phyloP scores from a whole-genome alignment of 2,888 invertebrate genomes.

The Notodonta ziczac region DNA sequence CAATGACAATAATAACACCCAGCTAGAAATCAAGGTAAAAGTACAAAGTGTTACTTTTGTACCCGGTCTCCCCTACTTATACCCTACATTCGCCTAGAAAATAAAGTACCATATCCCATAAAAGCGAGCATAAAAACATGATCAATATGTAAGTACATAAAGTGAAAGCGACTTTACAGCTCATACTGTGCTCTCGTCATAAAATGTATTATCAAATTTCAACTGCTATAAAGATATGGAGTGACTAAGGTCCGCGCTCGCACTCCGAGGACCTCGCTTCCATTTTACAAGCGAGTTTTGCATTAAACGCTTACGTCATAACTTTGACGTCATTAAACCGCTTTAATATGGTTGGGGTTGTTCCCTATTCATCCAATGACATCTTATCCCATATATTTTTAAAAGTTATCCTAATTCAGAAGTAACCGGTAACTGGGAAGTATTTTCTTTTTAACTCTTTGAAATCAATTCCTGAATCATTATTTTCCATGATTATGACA shows the following conservation, averaged over 20 bases:
- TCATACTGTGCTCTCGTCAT: conserved; percentile 16
- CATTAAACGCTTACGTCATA: conserved; percentile 21
- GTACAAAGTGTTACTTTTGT: no score
- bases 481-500: no score
- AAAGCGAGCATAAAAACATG: conserved; percentile 8
- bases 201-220: conserved; percentile 37
- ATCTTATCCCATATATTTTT: no score
- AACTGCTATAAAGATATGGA: conserved; percentile 43
- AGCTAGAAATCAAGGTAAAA: no score
- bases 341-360: neutral
- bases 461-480: no score
- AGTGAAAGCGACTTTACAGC: conserved; percentile 9
- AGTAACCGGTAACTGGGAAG: no score
- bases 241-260: conserved; percentile 8
- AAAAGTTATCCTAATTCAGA: no score
- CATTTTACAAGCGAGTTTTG: conserved; percentile 28
- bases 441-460: no score
- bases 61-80: neutral
- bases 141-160: conserved; percentile 6
- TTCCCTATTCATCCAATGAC: no score
- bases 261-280: neutral
- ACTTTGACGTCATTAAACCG: conserved; percentile 6
- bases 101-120: neutral
- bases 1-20: no score
- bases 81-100: neutral